These are phyloP conservation scores for Nansenia antarctica DNA, from an alignment of 2,113 vertebrate species.

Conservation along the genomic window DNA sequence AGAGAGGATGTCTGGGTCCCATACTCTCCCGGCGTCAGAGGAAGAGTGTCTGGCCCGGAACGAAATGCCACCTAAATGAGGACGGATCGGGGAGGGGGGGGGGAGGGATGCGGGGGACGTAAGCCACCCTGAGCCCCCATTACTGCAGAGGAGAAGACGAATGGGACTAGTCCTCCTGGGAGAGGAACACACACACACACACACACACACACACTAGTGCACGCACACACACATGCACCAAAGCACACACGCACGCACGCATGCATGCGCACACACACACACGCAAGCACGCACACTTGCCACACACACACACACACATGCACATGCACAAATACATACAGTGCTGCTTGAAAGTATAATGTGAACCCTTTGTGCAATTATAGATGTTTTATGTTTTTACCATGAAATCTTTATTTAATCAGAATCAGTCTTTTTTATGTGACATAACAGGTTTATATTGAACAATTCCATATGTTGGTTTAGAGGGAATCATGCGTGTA, in stretches of 20 bases:
- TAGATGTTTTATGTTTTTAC: too few species aligned
- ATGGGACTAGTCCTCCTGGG: constrained; percentile 66
- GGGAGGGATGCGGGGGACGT: constrained; percentile 53
- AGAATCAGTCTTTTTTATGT: too few species aligned
- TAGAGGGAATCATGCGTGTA: too few species aligned
- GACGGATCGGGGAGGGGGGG: constrained; percentile 67
- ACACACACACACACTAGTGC: constrained; percentile 32
- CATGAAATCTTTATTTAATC: too few species aligned
- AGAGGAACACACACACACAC: constrained; percentile 40
- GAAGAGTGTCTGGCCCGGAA: constrained; percentile 69
- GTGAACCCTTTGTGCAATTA: too few species aligned
- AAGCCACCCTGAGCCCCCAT: constrained; percentile 70
- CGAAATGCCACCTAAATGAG: constrained; percentile 79
- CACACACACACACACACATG: constrained; percentile 8
- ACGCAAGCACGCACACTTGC: constrained; percentile 6
- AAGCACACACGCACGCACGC: constrained; percentile 6
- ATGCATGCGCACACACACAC: background rate
- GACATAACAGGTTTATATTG: too few species aligned
- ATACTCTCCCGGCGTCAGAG: constrained; percentile 48
- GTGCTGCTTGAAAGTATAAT: too few species aligned
- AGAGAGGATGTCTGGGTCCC: constrained; percentile 51
- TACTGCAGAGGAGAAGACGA: constrained; percentile 69
- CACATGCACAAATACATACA: background rate
- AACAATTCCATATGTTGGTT: too few species aligned
- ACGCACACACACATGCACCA: constrained; percentile 11